phyloP scores from a whole-genome alignment of 2,113 vertebrate genomes.

The Hydropotes inermis region DNA sequence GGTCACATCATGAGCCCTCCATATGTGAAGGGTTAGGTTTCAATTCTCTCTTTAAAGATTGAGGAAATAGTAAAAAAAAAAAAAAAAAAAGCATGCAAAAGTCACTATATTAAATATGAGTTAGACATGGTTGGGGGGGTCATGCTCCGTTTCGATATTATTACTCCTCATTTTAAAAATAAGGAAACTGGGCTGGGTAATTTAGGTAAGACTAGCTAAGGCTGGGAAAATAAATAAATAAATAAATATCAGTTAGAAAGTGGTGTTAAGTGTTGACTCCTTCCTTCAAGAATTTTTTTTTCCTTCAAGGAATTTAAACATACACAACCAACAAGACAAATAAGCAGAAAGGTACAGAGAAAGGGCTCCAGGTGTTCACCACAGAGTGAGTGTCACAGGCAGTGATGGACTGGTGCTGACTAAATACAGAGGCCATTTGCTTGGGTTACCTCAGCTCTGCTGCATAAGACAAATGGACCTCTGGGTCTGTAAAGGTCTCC shows the following conservation, averaged over 20 bases:
- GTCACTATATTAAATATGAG: not conserved
- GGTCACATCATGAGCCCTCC: not conserved
- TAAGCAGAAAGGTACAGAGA: not conserved
- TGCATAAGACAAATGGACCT: not conserved
- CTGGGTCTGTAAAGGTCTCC: not conserved
- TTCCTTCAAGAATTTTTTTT: not conserved
- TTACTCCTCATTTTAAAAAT: not conserved
- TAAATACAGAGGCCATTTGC: not conserved
- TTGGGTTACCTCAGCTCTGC: not conserved
- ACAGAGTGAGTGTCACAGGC: too few species aligned
- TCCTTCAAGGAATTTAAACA: not conserved
- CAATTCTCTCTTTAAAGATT: not conserved
- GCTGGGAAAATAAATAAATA: not conserved
- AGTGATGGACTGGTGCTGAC: rapidly evolving
- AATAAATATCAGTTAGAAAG: not conserved
- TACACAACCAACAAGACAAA: not conserved
- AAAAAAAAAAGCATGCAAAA: not conserved
- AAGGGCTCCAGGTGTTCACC: not conserved
- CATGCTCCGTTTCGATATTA: rapidly evolving
- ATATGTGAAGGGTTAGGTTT: not conserved
- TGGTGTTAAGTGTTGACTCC: not conserved
- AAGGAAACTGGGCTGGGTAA: not conserved
- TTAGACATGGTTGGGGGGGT: not conserved
- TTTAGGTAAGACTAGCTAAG: not conserved
- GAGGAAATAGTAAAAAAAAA: not conserved